A percentile compares a stretch with the other conserved stretches of the same genome.
phyloP scores from a whole-genome alignment of 1,140 invertebrate genomes.

The Achroia grisella region DNA sequence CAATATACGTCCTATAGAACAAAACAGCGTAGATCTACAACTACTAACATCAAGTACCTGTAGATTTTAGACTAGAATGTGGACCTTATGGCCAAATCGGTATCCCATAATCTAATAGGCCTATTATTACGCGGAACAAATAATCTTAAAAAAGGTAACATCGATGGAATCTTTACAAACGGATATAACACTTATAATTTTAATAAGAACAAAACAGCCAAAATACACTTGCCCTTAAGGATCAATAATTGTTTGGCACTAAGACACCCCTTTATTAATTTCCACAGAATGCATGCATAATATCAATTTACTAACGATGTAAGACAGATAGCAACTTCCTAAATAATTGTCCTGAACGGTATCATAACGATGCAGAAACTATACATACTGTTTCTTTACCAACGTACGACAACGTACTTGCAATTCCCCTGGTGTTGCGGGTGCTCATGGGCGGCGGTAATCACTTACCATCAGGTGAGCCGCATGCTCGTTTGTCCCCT shows the following conservation, averaged over 20 bases:
- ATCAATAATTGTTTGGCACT: slow-evolving; percentile 4
- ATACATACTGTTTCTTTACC: too few relatives aligned
- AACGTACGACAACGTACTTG: too few relatives aligned
- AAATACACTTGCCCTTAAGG: not conserved
- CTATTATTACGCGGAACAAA: slow-evolving; percentile 24
- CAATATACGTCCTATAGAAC: slow-evolving; percentile 18
- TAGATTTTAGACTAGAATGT: slow-evolving; percentile 40
- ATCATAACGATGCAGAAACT: too few relatives aligned
- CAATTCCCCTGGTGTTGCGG: too few relatives aligned
- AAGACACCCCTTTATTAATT: not conserved
- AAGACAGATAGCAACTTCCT: too few relatives aligned
- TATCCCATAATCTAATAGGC: slow-evolving; percentile 46
- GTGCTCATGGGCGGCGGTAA: too few relatives aligned
- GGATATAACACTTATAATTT: too few relatives aligned
- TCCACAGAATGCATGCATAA: too few relatives aligned
- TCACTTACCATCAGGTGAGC: too few relatives aligned
- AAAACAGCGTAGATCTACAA: slow-evolving; percentile 32
- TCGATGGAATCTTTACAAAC: not conserved
- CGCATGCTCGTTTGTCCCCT: too few relatives aligned
- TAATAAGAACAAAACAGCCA: not conserved
- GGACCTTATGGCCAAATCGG: slow-evolving; percentile 40
- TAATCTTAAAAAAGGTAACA: not conserved
- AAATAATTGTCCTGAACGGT: too few relatives aligned
- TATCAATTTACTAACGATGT: too few relatives aligned
- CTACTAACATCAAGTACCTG: slow-evolving; percentile 54